phyloP scores from a whole-genome alignment of 2,797 vertebrate genomes.

The Chloroceryle amazona region DNA sequence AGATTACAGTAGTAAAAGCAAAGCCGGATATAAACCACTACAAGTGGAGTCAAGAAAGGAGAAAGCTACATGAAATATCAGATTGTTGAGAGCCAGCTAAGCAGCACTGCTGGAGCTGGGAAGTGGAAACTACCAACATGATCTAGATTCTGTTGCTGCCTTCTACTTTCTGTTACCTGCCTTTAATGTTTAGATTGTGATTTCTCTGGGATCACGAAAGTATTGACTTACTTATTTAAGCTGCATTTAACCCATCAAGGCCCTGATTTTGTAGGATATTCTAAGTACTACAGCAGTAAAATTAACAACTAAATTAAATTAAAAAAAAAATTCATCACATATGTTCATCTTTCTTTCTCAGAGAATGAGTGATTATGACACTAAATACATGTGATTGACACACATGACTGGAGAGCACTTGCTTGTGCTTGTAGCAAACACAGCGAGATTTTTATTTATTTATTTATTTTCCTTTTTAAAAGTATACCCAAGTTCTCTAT shows the following conservation, averaged over 20 bases:
- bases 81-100: not conserved
- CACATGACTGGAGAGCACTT: not conserved
- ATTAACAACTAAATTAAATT: not conserved
- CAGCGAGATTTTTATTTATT: not conserved
- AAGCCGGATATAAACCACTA: constrained; percentile 22
- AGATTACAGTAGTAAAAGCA: constrained; percentile 54
- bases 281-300: not conserved
- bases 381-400: not conserved
- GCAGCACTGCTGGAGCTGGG: not conserved
- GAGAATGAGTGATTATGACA: not conserved
- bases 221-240: not conserved
- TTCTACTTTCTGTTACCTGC: not conserved
- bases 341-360: not conserved
- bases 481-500: not conserved
- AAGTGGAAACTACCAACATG: not conserved
- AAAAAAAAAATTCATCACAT: not conserved
- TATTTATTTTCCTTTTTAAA: not conserved
- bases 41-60: constrained; percentile 2
- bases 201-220: not conserved
- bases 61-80: constrained; percentile 14
- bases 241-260: not conserved
- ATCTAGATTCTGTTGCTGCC: not conserved
- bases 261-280: not conserved
- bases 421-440: not conserved
- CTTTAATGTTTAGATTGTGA: not conserved